Percentiles rank a stretch among this genome's conserved stretches.
These are phyloP conservation scores for Ligdia adustata DNA, from an alignment of 2,888 invertebrate genomes.

Conservation along the genomic window DNA sequence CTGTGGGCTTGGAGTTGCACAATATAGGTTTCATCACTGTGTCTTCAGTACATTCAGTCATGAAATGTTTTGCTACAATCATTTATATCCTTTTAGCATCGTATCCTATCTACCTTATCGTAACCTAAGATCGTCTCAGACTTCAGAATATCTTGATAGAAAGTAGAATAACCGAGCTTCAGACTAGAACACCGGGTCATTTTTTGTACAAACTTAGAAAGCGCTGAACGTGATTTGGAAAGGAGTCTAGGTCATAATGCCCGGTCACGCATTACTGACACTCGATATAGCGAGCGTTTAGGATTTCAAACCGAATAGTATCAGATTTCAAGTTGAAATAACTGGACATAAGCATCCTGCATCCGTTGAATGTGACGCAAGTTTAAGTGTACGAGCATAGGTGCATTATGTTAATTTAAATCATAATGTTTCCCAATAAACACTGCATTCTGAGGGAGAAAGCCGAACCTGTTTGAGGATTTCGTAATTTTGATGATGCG, in stretches of 20 bases:
- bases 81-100: too few species aligned
- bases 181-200: slow-evolving; percentile 55
- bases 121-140: not conserved
- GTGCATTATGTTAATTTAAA: slow-evolving; percentile 56
- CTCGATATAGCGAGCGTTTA: slow-evolving; percentile 7
- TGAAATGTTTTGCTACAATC: too few species aligned
- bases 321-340: slow-evolving; percentile 14
- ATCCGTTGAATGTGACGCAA: slow-evolving; percentile 32
- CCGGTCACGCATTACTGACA: slow-evolving; percentile 26
- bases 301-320: not conserved
- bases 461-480: slow-evolving; percentile 62
- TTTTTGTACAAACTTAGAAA: slow-evolving; percentile 56
- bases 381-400: slow-evolving; percentile 32
- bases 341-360: slow-evolving; percentile 18
- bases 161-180: slow-evolving; percentile 49
- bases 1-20: slow-evolving; percentile 67
- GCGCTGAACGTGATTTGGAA: slow-evolving; percentile 54
- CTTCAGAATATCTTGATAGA: slow-evolving; percentile 40
- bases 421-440: slow-evolving; percentile 63
- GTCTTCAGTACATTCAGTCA: slow-evolving; percentile 38
- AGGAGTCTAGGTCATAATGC: slow-evolving; percentile 37
- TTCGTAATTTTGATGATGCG: slow-evolving; percentile 50
- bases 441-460: slow-evolving; percentile 57
- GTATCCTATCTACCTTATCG: too few species aligned
- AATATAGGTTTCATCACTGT: slow-evolving; percentile 61